Evolutionary conservation across 2,888 invertebrate species (phyloP), one percentile per base, ranked within the genome.

Genomic region (Ennomos quercinarius): DNA sequence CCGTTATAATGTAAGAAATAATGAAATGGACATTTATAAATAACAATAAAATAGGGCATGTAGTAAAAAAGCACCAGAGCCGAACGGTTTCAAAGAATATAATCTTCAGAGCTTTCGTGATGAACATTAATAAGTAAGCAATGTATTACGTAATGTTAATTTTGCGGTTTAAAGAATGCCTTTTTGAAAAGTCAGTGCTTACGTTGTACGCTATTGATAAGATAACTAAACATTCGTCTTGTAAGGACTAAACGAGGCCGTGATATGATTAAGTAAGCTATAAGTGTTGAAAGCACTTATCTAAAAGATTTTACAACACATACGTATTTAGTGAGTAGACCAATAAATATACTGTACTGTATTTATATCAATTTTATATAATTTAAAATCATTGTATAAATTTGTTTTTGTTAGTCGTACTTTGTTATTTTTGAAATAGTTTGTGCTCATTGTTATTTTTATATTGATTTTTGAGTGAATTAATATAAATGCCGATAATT

Each of bases 221-320:
- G 54, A 60, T 57, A 69, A 69, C 68, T 67, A 77, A 71, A 73
- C 66, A 55, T 67, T 78, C 70, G 68, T 78, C 70, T 78, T 78
- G 73, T 76, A 80, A 61, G 81, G 78, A 81, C 74, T 79, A 80
- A 82, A 81, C 75, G 84, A 79, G 89, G 88, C 89, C 89, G 89
- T 89, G 89, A 88, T 89, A 89, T 84, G 64, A 69, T 36, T 87
- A 88, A 87, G 85, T 64, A 83, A 80, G 71, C 61, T 77, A n/a
- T n/a, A 77, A 78, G 81, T 84, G 84, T 85, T 84, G 73, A 71
- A 76, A 80, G 83, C 84, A 85, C 85, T 77, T 78, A 78, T 75
- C 72, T 78, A 68, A 70, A 71, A 78, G 71, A 79, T 81, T 81
- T 81, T 81, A 78, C 76, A 76, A 73, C 77, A 77, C 80, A 77